Percentiles rank a stretch among this genome's conserved stretches.
Conservation (phyloP, 2,888 invertebrate species). For the Agrochola macilenta region DNA sequence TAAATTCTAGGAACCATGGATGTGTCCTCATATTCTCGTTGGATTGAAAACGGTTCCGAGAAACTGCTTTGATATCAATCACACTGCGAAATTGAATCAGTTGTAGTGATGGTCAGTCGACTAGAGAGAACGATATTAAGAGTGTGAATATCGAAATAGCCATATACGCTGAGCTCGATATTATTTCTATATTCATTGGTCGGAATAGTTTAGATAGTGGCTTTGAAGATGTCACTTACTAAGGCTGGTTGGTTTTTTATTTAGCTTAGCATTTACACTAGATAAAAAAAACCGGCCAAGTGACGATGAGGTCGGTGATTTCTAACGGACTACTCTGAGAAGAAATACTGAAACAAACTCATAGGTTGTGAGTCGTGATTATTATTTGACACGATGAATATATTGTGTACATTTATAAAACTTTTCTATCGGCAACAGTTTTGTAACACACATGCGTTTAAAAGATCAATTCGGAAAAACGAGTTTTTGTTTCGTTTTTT, state of each 20-base stretch:
- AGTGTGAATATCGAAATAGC: neutral
- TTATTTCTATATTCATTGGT: neutral
- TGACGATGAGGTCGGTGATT: too few species aligned
- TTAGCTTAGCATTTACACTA: too few species aligned
- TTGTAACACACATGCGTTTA: neutral
- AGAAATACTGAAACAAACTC: too few species aligned
- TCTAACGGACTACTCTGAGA: too few species aligned
- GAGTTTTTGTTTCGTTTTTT: neutral
- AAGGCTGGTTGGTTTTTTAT: too few species aligned
- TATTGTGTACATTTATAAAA: too few species aligned
- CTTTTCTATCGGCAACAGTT: neutral
- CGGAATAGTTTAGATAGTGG: neutral
- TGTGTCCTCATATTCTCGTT: constrained; percentile 1
- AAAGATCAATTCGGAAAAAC: too few species aligned
- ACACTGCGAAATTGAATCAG: constrained; percentile 8
- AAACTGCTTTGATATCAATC: constrained; percentile 5
- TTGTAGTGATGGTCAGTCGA: neutral
- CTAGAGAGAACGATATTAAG: neutral
- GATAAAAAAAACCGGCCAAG: too few species aligned
- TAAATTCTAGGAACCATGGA: neutral
- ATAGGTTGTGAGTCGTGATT: too few species aligned
- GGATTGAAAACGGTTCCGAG: neutral
- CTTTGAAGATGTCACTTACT: neutral
- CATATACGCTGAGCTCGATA: neutral
- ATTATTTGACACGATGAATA: neutral